Base-by-base conservation (phyloP, 2,113 vertebrate genomes). In the Glaucidium brasilianum region DNA sequence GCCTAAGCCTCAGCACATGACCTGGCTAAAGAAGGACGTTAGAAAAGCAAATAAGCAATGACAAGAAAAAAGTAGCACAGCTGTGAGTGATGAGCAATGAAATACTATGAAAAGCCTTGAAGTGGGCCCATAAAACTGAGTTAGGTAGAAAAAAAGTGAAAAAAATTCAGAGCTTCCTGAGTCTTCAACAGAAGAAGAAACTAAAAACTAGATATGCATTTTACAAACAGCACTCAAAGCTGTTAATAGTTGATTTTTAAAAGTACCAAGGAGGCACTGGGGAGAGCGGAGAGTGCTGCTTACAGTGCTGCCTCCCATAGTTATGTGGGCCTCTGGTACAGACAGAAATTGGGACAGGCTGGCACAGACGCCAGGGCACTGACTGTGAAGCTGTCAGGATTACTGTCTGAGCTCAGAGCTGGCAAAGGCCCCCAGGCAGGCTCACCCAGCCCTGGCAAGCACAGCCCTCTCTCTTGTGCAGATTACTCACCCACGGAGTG, bases 321-420 rank as follows among this genome's bases (percentile, higher is more conserved):
- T 45, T 29, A 49, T 2, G 4, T 8, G 66, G 29, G 22, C 7
- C 14, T 82, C 62, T 67, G 34, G 20, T 43, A 76, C 22, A 72
- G 71, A 90, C 4, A 56, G 86, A 79, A 92, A 96, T 37, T 52
- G 80, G 80, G 84, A 90, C 73, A 2, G 32, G 59, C 86, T 96
- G 91, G 92, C 94, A 95, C 88, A 90, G 74, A 23, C 82, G 50
- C 68, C 6, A 2, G 45, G 50, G 63, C 52, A 23, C 71, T 71
- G 85, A 72, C 72, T 73, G 78, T 41, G 73, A 90, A 85, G 76
- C 68, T 88, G 79, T 81, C 84, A 85, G 80, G 80, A 82, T 76
- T 89, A 69, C 37, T 93, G 64, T 23, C 84, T 97, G 94, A 97
- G 92, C 94, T 98, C 95, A 97, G 92, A 90, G 88, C 88, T 98